Conservation (phyloP, 2,113 vertebrate genomes). For the Cromileptes altivelis region DNA sequence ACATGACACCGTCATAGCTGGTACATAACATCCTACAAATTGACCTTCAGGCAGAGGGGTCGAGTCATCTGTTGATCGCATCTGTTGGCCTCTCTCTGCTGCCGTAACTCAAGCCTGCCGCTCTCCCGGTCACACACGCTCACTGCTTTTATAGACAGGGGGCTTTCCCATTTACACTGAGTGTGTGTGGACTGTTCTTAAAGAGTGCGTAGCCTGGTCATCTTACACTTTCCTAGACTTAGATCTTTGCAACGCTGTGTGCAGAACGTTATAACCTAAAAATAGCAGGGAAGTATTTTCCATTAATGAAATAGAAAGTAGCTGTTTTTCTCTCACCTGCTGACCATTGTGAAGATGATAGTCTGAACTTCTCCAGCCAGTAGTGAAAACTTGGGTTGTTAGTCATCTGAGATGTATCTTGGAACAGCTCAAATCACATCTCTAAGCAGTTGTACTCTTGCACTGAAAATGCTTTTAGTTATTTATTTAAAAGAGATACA, state of each 20-base stretch:
- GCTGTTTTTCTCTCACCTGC: neutral
- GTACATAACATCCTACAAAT: constrained; percentile 38
- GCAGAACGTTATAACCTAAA: neutral
- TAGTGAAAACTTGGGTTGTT: too few relatives aligned
- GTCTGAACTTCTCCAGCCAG: too few relatives aligned
- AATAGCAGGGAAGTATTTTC: constrained; percentile 13
- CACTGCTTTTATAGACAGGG: constrained; percentile 68
- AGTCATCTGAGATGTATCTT: too few relatives aligned
- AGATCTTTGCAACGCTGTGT: neutral
- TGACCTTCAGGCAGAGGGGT: constrained; percentile 52
- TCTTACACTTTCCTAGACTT: constrained; percentile 55
- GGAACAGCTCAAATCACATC: too few relatives aligned
- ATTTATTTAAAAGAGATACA: neutral
- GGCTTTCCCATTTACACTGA: constrained; percentile 72
- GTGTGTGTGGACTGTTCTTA: constrained; percentile 52
- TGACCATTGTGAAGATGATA: too few relatives aligned
- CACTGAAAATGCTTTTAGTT: neutral
- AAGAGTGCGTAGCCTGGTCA: constrained; percentile 39
- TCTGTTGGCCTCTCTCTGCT: constrained; percentile 51
- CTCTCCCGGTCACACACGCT: constrained; percentile 41
- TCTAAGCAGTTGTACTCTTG: too few relatives aligned
- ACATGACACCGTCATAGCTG: constrained; percentile 7
- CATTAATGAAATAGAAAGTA: neutral
- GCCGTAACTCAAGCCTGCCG: constrained; percentile 64
- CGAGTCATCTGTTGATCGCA: constrained; percentile 44